phyloP scores from a whole-genome alignment of 2,888 invertebrate genomes.

The Trachelus troglodyta region DNA sequence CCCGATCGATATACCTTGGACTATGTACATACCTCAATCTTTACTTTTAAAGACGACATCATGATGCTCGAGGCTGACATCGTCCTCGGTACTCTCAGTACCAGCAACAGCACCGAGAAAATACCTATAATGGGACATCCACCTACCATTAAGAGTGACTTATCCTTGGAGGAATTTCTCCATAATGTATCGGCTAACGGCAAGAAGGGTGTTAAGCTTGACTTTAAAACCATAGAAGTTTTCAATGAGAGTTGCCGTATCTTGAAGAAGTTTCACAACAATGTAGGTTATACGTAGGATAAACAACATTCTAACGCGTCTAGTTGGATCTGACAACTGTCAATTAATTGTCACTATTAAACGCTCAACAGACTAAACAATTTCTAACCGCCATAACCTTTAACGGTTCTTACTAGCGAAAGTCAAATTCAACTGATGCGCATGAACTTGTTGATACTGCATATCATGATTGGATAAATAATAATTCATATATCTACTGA shows the following conservation, averaged over 20 bases:
- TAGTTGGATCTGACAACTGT: too few species aligned
- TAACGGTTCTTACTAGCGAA: neutral
- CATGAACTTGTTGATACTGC: neutral
- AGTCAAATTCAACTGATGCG: neutral
- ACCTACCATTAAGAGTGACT: slow-evolving; percentile 77
- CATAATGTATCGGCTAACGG: slow-evolving; percentile 70
- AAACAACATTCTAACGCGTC: neutral
- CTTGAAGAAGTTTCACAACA: slow-evolving; percentile 59
- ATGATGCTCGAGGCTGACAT: slow-evolving; percentile 92
- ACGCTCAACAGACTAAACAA: neutral
- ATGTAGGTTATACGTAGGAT: slow-evolving; percentile 54
- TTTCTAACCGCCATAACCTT: neutral
- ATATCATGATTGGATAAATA: neutral
- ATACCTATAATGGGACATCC: slow-evolving; percentile 91
- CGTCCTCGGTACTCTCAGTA: slow-evolving; percentile 72
- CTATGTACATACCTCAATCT: slow-evolving; percentile 33
- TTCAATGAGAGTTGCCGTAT: slow-evolving; percentile 72
- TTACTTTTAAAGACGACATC: slow-evolving; percentile 68
- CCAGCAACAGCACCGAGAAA: slow-evolving; percentile 67
- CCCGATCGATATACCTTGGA: slow-evolving; percentile 47
- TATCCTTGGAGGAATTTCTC: slow-evolving; percentile 81
- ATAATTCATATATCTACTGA: neutral
- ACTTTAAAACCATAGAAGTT: slow-evolving; percentile 85
- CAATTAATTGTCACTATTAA: neutral
- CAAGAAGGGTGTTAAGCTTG: slow-evolving; percentile 85